Conservation (phyloP, 2,888 invertebrate genomes). For the Pristionchus entomophagus region DNA sequence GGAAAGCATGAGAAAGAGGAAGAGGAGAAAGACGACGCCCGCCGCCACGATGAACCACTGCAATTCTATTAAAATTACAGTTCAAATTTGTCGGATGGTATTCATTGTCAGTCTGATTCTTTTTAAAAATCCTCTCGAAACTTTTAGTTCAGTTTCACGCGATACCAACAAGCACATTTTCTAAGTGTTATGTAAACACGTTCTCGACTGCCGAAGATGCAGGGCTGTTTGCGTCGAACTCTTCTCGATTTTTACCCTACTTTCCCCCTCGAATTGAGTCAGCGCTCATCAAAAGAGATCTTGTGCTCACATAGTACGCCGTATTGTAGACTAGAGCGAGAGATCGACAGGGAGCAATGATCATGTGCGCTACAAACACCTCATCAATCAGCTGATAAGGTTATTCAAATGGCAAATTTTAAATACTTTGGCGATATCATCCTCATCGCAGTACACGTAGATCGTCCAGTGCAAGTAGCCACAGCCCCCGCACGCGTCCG, state of each 20-base stretch:
- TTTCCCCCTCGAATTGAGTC: not conserved
- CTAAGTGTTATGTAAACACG: not conserved
- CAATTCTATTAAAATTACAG: conserved; percentile 74
- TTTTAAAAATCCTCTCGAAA: not conserved
- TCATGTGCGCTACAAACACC: not conserved
- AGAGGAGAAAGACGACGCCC: not conserved
- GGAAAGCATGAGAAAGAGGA: not conserved
- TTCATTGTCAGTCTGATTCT: not conserved
- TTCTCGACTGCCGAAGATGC: not conserved
- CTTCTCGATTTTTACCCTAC: not conserved
- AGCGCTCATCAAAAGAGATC: not conserved
- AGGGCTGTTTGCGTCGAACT: not conserved
- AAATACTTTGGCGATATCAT: not conserved
- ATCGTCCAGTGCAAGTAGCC: conserved; percentile 36
- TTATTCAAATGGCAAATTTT: not conserved
- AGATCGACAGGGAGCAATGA: not conserved
- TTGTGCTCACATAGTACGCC: not conserved
- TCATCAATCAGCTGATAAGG: not conserved
- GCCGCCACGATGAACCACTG: conserved; percentile 31
- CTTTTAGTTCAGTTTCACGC: not conserved
- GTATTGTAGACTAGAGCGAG: not conserved
- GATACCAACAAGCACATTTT: not conserved
- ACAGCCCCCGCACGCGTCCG: conserved; percentile 33
- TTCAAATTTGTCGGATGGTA: conserved; percentile 78
- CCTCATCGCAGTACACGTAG: conserved; percentile 13